A percentile compares a stretch with the other conserved stretches of the same genome.
Conservation (phyloP, 2,888 invertebrate species). For the Acleris holmiana region DNA sequence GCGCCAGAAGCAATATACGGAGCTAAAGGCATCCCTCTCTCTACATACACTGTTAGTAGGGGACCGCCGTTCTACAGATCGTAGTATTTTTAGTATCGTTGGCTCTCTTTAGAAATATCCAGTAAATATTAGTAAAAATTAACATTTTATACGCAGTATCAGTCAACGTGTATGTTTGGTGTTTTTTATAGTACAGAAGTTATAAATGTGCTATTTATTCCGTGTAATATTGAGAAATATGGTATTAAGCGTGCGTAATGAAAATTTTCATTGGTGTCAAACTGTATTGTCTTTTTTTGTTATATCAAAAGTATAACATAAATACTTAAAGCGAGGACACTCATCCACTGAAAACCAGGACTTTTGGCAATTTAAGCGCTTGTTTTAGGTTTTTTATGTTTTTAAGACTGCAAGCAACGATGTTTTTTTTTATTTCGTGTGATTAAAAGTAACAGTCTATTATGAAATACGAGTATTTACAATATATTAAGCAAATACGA, state of each 20-base stretch:
- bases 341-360: too few relatives aligned
- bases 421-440: slow-evolving; percentile 33
- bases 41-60: slow-evolving; percentile 91
- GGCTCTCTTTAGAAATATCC: slow-evolving; percentile 2
- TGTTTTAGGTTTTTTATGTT: slow-evolving; percentile 1
- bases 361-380: neutral
- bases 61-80: slow-evolving; percentile 84
- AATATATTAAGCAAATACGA: slow-evolving; percentile 28
- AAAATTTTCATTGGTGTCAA: too few relatives aligned
- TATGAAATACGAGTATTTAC: slow-evolving; percentile 36
- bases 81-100: slow-evolving; percentile 49
- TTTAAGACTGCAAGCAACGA: slow-evolving; percentile 54
- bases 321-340: too few relatives aligned
- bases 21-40: slow-evolving; percentile 89
- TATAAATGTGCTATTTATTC: neutral
- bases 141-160: neutral
- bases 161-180: neutral
- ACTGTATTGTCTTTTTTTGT: too few relatives aligned
- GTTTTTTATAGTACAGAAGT: neutral
- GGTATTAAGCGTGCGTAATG: neutral
- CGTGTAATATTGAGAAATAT: neutral
- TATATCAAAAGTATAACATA: too few relatives aligned
- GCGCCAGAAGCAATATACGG: slow-evolving; percentile 85
- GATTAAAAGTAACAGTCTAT: slow-evolving; percentile 17
- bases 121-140: too few relatives aligned